Conservation (phyloP, 2,113 vertebrate species). For the Micronycteris hirsuta region DNA sequence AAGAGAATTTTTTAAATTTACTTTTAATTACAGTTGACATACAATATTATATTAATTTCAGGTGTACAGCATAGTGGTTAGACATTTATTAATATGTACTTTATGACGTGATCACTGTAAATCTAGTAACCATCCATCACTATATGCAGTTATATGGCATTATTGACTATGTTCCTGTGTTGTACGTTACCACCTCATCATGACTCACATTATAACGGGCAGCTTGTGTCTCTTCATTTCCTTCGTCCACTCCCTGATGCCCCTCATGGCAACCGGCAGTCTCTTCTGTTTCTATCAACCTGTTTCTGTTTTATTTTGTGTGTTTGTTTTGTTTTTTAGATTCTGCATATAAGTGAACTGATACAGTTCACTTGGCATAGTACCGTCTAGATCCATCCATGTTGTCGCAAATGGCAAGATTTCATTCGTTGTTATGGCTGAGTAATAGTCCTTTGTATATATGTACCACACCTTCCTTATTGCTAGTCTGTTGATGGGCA, state of each 20-base stretch:
- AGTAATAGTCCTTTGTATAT: not conserved
- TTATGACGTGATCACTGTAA: not conserved
- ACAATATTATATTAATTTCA: not conserved
- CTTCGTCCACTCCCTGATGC: not conserved
- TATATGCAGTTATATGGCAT: not conserved
- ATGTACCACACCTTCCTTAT: not conserved
- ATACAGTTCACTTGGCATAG: not conserved
- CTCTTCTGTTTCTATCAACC: not conserved
- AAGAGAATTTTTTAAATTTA: not conserved
- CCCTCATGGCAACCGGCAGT: not conserved
- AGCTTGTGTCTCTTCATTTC: not conserved
- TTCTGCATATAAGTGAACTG: not conserved
- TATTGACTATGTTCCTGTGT: not conserved
- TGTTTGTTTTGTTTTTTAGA: not conserved
- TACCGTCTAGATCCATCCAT: not conserved
- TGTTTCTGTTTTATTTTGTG: not conserved
- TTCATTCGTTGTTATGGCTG: not conserved
- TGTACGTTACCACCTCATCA: not conserved
- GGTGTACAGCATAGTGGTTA: not conserved
- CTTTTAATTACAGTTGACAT: not conserved
- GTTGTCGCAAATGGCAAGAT: not conserved
- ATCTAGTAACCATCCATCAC: not conserved
- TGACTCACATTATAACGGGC: not conserved
- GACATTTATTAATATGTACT: not conserved
- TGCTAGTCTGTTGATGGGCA: not conserved